Conservation (phyloP, 2,113 vertebrate genomes). For the human region GRCh38 chr5:93922501-93923000, state of each 20-base stretch:
- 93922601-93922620: rapidly evolving
- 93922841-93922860: not conserved
- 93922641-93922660: no score
- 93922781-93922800: not conserved
- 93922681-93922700: no score
- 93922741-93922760: not conserved
- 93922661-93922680: no score
- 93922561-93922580: no score
- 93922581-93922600: no score
- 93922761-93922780: not conserved
- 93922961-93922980: not conserved
- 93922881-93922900: not conserved
- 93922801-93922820: not conserved
- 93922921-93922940: not conserved
- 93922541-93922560: no score
- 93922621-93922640: rapidly evolving
- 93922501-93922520: no score
- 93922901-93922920: not conserved
- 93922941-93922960: not conserved
- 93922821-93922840: not conserved
- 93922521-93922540: no score
- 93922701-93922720: not conserved
- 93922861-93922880: not conserved
- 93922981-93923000: not conserved
- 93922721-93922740: not conserved